These are phyloP conservation scores for Chionodraco myersi DNA, from an alignment of 2,113 vertebrate species.

Conservation along the genomic window DNA sequence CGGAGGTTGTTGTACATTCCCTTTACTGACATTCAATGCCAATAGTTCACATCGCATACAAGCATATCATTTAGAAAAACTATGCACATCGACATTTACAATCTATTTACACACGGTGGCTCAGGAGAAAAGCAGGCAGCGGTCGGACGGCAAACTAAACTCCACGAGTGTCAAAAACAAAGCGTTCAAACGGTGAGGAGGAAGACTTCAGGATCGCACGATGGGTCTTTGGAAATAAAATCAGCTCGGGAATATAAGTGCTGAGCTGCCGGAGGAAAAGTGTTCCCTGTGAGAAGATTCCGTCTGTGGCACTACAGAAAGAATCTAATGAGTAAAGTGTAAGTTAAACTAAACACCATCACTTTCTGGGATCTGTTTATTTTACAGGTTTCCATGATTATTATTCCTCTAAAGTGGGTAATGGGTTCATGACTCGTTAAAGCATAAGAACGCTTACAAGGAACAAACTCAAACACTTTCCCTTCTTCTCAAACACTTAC, in stretches of 20 bases:
- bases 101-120: constrained; percentile 27
- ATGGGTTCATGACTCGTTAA: neutral
- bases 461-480: neutral
- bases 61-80: constrained; percentile 34
- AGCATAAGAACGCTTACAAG: neutral
- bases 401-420: neutral
- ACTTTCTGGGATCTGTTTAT: no score
- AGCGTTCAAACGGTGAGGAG: neutral
- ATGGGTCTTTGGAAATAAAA: neutral
- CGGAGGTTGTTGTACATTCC: constrained; percentile 19
- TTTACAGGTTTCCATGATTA: no score
- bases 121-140: neutral
- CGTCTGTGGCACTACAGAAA: neutral
- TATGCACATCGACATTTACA: constrained; percentile 45
- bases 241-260: neutral
- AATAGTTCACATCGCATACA: constrained; percentile 30
- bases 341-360: no score
- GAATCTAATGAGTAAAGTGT: neutral
- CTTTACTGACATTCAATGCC: constrained; percentile 58
- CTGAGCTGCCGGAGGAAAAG: neutral
- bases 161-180: neutral
- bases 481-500: neutral
- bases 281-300: neutral
- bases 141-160: neutral
- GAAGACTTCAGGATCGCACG: constrained; percentile 16